Conservation (phyloP, 2,113 vertebrate genomes). For the Felis chaus region DNA sequence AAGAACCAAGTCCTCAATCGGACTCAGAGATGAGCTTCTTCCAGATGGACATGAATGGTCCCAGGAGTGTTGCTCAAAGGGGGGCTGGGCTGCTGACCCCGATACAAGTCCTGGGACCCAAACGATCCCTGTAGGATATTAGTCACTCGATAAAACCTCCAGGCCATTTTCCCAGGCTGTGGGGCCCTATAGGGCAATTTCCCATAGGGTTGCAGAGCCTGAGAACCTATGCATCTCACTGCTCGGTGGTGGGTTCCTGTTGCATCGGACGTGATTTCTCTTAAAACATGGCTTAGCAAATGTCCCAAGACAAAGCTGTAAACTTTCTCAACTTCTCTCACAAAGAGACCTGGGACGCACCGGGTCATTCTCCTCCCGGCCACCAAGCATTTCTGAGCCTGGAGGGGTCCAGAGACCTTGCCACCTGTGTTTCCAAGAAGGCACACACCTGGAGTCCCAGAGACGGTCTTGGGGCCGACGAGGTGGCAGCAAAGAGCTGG, state of each 20-base stretch:
- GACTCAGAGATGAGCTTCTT: slow-evolving; percentile 24
- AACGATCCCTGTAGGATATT: slow-evolving; percentile 70
- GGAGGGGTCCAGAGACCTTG: not conserved
- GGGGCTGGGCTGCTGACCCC: slow-evolving; percentile 50
- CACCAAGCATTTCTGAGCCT: not conserved
- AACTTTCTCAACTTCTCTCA: not conserved
- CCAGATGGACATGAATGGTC: slow-evolving; percentile 62
- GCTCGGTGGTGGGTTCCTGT: not conserved
- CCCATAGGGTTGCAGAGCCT: slow-evolving; percentile 70
- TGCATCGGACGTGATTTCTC: not conserved
- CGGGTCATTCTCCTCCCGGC: not conserved
- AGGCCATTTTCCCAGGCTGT: slow-evolving; percentile 70
- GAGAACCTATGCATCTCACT: slow-evolving; percentile 58
- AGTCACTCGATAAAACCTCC: slow-evolving; percentile 69
- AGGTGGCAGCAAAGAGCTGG: not conserved
- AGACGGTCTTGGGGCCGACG: not conserved
- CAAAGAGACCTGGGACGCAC: not conserved
- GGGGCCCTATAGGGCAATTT: slow-evolving; percentile 48
- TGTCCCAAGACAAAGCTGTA: not conserved
- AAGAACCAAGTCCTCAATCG: not conserved
- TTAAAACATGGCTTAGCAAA: slow-evolving; percentile 11
- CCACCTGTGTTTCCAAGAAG: not conserved
- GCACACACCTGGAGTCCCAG: accelerated
- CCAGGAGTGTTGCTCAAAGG: slow-evolving; percentile 39
- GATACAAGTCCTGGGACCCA: slow-evolving; percentile 30